Conservation (phyloP, 2,113 vertebrate species). For the Rhinoptilus africanus region DNA sequence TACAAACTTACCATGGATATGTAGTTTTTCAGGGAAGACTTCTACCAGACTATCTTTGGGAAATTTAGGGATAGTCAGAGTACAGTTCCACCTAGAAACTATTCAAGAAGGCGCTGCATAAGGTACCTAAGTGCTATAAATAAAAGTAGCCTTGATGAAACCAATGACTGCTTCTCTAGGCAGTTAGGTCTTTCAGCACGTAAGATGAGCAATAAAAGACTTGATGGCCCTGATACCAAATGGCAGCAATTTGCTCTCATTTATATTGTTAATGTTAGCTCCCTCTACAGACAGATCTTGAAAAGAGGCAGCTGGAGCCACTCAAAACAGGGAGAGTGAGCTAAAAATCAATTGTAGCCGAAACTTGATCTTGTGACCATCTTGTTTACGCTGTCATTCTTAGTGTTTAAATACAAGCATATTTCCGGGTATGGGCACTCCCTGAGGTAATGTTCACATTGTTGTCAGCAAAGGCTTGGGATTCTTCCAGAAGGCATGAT, state of each 20-base stretch:
- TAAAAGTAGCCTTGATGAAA: not conserved
- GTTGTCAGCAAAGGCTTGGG: accelerated
- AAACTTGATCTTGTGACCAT: not conserved
- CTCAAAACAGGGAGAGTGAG: not conserved
- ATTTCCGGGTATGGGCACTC: not conserved
- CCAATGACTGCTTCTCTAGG: not conserved
- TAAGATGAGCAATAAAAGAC: not conserved
- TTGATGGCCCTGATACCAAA: not conserved
- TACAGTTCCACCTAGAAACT: accelerated
- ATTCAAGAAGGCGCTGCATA: not conserved
- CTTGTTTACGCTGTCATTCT: not conserved
- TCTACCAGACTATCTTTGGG: not conserved
- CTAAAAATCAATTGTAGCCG: not conserved
- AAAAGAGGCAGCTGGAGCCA: not conserved
- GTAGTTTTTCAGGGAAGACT: not conserved
- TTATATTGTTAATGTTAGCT: accelerated
- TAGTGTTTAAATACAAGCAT: not conserved
- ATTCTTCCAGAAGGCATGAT: not conserved
- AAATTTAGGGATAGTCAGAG: not conserved
- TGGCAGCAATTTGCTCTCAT: not conserved
- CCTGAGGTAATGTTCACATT: accelerated
- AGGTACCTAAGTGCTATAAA: not conserved
- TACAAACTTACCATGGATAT: not conserved
- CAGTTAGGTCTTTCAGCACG: not conserved
- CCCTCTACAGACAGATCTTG: not conserved